These are phyloP conservation scores for Montipora capitata DNA, from an alignment of 92 coral and sea anemone species.

Conservation along the genomic window DNA sequence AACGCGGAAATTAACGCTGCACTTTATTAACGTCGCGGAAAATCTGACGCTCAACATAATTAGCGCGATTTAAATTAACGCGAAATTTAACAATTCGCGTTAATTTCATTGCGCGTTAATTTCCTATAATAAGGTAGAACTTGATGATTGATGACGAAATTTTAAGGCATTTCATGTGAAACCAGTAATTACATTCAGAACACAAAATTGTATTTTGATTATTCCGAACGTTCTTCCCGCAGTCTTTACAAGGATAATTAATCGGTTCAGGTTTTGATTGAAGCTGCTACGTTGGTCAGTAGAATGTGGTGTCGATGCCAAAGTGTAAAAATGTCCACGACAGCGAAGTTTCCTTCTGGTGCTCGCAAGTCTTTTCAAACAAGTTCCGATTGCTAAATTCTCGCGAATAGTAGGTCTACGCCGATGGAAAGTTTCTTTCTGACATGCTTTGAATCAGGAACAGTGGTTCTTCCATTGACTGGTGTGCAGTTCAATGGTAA, in stretches of 20 bases:
- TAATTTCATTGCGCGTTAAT: not conserved
- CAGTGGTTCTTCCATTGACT: not conserved
- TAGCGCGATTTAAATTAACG: too few relatives aligned
- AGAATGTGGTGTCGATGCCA: slow-evolving; percentile 13
- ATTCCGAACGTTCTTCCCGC: slow-evolving; percentile 10
- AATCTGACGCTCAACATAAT: not conserved
- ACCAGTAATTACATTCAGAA: slow-evolving; percentile 11
- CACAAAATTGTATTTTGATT: not conserved
- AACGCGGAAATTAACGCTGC: too few relatives aligned
- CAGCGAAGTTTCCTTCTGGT: not conserved
- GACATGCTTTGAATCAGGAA: not conserved
- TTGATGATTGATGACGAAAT: too few relatives aligned
- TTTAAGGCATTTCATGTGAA: not conserved
- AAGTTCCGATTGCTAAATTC: not conserved
- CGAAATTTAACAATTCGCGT: not conserved
- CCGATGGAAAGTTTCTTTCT: not conserved
- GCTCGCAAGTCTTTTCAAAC: not conserved
- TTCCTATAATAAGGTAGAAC: too few relatives aligned
- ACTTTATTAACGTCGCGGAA: too few relatives aligned
- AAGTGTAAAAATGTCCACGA: not conserved
- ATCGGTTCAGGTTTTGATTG: slow-evolving; percentile 29
- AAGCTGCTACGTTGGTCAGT: slow-evolving; percentile 17
- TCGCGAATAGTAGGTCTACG: too few relatives aligned
- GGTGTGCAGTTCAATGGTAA: not conserved
- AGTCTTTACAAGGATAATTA: not conserved